phyloP scores from a whole-genome alignment of 2,113 vertebrate species.

The Cottus gobio region DNA sequence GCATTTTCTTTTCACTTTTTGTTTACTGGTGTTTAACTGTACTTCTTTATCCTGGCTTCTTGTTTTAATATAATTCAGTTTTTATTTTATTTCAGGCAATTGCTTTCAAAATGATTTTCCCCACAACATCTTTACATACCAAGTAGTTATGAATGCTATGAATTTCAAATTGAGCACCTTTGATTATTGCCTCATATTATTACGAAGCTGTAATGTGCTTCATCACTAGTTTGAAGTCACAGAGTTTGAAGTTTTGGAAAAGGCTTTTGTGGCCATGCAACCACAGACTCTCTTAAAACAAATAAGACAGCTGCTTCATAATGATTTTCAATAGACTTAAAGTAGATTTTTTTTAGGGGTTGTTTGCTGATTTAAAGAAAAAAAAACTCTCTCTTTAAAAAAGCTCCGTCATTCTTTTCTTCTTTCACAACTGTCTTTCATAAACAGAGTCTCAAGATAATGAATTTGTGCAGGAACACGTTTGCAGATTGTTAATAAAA shows the following conservation, averaged over 20 bases:
- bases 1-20: neutral
- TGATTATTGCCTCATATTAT: neutral
- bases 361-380: neutral
- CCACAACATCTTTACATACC: no score
- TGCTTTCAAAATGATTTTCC: no score
- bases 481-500: slow-evolving; percentile 57
- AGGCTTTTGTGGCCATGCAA: neutral
- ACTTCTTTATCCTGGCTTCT: neutral
- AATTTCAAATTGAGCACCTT: no score
- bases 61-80: neutral
- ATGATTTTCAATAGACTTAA: neutral
- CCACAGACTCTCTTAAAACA: neutral
- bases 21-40: neutral
- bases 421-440: slow-evolving; percentile 1
- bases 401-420: neutral
- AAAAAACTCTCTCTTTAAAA: neutral
- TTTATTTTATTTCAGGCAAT: no score
- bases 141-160: no score
- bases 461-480: slow-evolving; percentile 15
- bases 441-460: slow-evolving; percentile 31
- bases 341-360: neutral
- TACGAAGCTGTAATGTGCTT: neutral
- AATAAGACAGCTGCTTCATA: neutral
- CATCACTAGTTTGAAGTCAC: neutral
- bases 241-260: neutral